Conservation (phyloP, 1,140 invertebrate genomes). For the Mizuhopecten yessoensis region DNA sequence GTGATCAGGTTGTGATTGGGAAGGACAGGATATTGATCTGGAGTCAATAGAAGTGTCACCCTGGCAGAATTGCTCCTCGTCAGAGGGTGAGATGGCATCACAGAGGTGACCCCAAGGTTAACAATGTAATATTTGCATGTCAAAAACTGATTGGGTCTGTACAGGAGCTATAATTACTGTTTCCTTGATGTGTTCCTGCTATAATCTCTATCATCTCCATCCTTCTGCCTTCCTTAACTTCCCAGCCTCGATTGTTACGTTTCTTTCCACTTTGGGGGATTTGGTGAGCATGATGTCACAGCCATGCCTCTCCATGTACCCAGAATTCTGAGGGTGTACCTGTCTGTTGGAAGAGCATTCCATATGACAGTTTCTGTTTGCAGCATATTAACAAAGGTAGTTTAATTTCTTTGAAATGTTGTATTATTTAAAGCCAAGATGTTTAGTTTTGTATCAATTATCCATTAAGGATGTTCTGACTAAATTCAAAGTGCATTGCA, state of each 20-base stretch:
- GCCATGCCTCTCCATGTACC: too few relatives aligned
- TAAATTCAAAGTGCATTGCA: too few relatives aligned
- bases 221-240: not conserved
- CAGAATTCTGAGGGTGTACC: too few relatives aligned
- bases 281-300: not conserved
- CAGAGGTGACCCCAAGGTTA: not conserved
- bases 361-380: too few relatives aligned
- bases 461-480: too few relatives aligned
- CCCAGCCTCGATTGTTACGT: not conserved
- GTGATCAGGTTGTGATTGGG: constrained; percentile 22
- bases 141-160: constrained; percentile 9
- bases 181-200: not conserved
- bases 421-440: too few relatives aligned
- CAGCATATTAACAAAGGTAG: too few relatives aligned
- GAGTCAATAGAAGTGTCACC: constrained; percentile 27
- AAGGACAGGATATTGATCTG: not conserved
- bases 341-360: too few relatives aligned
- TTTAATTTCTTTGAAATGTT: too few relatives aligned
- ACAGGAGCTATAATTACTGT: constrained; percentile 33
- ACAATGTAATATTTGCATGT: constrained; percentile 39
- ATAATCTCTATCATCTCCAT: not conserved
- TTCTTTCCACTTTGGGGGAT: not conserved
- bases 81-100: constrained; percentile 18
- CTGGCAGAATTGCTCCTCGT: constrained; percentile 15
- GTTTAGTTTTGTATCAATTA: too few relatives aligned